Evolutionary conservation across 1,140 invertebrate genomes (phyloP).

Genomic region (Dufourea novaeangliae): DNA sequence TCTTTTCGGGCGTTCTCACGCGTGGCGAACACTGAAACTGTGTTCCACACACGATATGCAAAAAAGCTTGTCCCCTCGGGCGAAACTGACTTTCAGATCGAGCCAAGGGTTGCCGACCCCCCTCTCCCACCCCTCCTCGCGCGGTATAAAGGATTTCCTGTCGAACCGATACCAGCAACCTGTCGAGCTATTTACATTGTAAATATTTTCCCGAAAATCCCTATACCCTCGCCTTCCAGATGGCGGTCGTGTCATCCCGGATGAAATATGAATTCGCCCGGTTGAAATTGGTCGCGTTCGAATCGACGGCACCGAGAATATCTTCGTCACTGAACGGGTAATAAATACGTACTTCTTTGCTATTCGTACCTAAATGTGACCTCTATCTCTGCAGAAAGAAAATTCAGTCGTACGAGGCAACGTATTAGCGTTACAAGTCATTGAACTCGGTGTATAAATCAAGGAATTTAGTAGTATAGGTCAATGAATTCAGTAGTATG

Average conservation of each 20-base stretch:
- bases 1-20: conserved; percentile 20
- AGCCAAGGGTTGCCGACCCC: conserved; percentile 5
- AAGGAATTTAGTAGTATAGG: not conserved
- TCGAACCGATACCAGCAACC: conserved; percentile 34
- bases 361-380: too few relatives aligned
- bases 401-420: not conserved
- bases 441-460: too few relatives aligned
- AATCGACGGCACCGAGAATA: not conserved
- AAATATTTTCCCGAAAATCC: conserved; percentile 38
- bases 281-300: not conserved
- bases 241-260: not conserved
- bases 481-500: not conserved
- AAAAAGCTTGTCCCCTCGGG: conserved; percentile 35
- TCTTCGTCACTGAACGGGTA: too few relatives aligned
- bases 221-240: conserved; percentile 7
- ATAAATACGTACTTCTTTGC: too few relatives aligned
- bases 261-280: conserved; percentile 22
- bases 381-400: too few relatives aligned
- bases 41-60: conserved; percentile 13
- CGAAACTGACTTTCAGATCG: conserved; percentile 25
- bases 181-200: conserved; percentile 36
- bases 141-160: conserved; percentile 47
- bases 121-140: not conserved
- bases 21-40: conserved; percentile 22
- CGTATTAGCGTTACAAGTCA: not conserved